These are phyloP conservation scores for Pachycephala philippinensis DNA, from an alignment of 2,113 vertebrate genomes.

Conservation along the genomic window DNA sequence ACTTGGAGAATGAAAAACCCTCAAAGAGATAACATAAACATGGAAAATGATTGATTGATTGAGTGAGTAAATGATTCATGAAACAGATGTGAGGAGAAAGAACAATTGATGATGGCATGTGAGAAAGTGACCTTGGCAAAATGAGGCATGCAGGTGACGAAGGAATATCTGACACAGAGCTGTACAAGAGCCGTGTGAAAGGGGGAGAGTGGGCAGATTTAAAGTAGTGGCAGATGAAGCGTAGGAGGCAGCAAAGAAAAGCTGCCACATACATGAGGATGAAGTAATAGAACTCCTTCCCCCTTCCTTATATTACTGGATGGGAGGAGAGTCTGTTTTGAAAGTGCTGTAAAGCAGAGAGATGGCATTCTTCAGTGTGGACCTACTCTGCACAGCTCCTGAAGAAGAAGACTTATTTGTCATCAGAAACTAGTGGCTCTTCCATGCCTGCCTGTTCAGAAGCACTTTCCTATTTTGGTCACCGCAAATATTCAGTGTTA, in stretches of 20 bases:
- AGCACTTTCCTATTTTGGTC: neutral
- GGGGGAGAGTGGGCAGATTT: conserved; percentile 26
- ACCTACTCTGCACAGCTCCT: neutral
- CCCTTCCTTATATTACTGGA: neutral
- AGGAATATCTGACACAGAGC: neutral
- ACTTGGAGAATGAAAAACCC: neutral
- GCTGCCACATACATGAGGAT: neutral
- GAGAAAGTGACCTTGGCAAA: neutral
- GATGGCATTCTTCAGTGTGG: neutral
- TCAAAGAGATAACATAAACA: neutral
- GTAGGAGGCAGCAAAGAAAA: conserved; percentile 55
- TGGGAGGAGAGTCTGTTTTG: neutral
- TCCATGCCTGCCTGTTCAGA: neutral
- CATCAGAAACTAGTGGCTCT: neutral
- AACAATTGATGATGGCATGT: neutral
- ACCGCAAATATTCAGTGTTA: neutral
- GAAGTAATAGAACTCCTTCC: neutral
- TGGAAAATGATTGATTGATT: neutral
- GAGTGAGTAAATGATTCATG: neutral
- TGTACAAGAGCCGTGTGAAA: neutral
- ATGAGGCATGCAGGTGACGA: neutral
- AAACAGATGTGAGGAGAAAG: neutral
- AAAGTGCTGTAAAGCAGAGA: neutral
- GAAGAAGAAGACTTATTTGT: neutral
- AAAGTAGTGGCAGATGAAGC: conserved; percentile 26